phyloP scores from a whole-genome alignment of 2,888 invertebrate genomes.

The Sepiola atlantica region DNA sequence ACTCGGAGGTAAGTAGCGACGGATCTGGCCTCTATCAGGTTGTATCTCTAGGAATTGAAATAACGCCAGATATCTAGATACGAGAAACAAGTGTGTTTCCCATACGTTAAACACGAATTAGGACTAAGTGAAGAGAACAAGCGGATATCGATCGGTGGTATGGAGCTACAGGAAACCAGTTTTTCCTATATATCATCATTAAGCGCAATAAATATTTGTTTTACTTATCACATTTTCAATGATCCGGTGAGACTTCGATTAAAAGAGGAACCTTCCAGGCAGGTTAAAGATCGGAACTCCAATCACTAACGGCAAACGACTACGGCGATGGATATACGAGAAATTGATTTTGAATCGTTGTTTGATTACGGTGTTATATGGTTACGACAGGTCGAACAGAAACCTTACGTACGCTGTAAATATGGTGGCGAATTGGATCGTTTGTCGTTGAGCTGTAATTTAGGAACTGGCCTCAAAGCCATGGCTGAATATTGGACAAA shows the following conservation, averaged over 20 bases:
- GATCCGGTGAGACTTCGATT: not conserved
- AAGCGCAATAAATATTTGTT: not conserved
- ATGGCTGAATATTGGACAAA: not conserved
- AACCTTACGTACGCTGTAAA: not conserved
- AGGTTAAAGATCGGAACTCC: not conserved
- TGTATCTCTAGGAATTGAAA: too few relatives aligned
- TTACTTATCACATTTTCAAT: not conserved
- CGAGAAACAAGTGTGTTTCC: too few relatives aligned
- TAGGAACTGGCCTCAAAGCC: not conserved
- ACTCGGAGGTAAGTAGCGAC: too few relatives aligned
- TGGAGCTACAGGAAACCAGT: not conserved
- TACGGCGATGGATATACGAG: not conserved
- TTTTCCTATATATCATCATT: not conserved
- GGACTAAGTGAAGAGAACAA: not conserved
- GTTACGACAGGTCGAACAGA: not conserved
- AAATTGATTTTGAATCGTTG: not conserved
- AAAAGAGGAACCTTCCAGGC: not conserved
- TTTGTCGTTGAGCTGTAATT: not conserved
- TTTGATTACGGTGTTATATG: slow-evolving; percentile 4
- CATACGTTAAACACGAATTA: too few relatives aligned
- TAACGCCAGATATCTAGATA: too few relatives aligned
- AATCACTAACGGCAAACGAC: not conserved
- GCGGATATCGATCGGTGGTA: not conserved
- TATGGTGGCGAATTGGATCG: not conserved
- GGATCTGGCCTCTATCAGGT: too few relatives aligned